Evolutionary conservation across 2,797 vertebrate genomes (phyloP), one percentile per base, ranked within the genome.

Genomic region (Microtus californicus): DNA sequence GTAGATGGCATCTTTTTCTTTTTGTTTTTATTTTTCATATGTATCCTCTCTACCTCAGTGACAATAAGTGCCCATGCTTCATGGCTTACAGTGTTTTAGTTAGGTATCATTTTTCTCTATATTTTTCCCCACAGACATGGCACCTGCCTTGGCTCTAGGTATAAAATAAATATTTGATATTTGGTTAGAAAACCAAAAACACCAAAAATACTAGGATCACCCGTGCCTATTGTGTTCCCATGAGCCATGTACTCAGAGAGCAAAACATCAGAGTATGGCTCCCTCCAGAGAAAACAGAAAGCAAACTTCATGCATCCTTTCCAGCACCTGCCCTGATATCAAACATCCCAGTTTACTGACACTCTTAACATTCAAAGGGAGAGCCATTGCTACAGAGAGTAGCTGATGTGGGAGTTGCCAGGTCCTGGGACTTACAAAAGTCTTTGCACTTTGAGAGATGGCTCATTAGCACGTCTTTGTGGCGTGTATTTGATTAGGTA

Each of bases 401-500:
- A 27, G 25, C 67, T 87, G 19, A 40, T 40, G 15, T 15, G 3
- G 1, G 74, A 67, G 67, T 40, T 77, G 25, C 45, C 15, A 89
- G 12, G 29, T 54, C n/a, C n/a, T 61, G 21, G 19, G 56, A 59
- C 19, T 19, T 74, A 25, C 40, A n/a, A 43, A 43, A n/a, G 4
- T 56, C 12, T 77, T 17, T 83, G 87, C 29, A 40, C 21, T 76
- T 71, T 48, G 27, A 48, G 27, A 40, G 5, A 13, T 48, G 91
- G 23, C 12, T 78, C 71, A 48, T 88, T 78, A 76, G n/a, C 51
- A 61, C 83, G 10, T 83, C 93, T 94, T 89, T 31, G 27, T 40
- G 40, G 29, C 40, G 76, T 29, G 9, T 6, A 48, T 89, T 82
- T 92, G 63, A 83, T 96, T 90, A 92, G 13, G 63, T 31, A 94